A percentile compares a stretch with the other conserved stretches of the same genome.
Evolutionary conservation across 2,797 vertebrate species (phyloP).

Genomic region (Anabacerthia variegaticeps): DNA sequence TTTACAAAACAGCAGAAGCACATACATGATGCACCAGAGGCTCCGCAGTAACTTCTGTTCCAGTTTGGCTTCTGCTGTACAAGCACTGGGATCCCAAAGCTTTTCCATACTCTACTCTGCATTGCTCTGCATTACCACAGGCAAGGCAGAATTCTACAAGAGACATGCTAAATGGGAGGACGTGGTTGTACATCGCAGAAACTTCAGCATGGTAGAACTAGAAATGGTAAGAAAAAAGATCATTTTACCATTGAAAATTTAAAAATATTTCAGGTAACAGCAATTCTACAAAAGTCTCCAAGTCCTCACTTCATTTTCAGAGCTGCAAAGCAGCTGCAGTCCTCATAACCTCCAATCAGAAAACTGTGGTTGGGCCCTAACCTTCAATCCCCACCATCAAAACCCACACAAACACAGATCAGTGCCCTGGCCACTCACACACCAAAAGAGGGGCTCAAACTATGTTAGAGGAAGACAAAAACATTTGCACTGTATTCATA

Average conservation of each 20-base stretch:
- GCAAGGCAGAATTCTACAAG: neutral
- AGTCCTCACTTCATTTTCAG: neutral
- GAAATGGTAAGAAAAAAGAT: neutral
- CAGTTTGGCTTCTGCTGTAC: neutral
- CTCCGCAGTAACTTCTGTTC: neutral
- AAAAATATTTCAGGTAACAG: neutral
- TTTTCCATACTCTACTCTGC: neutral
- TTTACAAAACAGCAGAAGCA: neutral
- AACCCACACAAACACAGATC: neutral
- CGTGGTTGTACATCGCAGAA: neutral
- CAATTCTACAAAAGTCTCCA: neutral
- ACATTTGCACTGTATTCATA: neutral
- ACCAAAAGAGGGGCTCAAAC: neutral
- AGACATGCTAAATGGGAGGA: neutral
- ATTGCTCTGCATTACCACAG: neutral
- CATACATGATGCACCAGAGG: neutral
- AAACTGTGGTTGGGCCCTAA: neutral
- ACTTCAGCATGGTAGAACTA: neutral
- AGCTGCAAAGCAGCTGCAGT: neutral
- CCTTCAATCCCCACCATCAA: neutral
- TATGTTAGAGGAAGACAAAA: neutral
- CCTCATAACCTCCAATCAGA: neutral
- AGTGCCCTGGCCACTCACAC: neutral
- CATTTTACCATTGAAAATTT: neutral
- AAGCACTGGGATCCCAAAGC: neutral